Conservation (phyloP, 2,113 vertebrate species). For the Ibidorhyncha struthersii region DNA sequence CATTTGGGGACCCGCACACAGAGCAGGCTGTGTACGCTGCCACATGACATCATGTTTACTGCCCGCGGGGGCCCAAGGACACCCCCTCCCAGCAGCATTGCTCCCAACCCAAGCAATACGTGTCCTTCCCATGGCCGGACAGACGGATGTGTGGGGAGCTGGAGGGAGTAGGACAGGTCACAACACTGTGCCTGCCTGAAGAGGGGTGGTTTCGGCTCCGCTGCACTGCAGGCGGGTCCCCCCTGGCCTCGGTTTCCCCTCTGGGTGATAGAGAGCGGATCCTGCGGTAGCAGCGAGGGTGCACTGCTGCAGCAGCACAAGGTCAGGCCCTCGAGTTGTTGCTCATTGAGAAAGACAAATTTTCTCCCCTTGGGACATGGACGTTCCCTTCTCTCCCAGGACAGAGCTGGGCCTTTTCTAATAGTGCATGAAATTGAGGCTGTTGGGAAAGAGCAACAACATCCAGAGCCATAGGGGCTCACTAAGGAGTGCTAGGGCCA, state of each 20-base stretch:
- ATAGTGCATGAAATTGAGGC: neutral
- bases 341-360: neutral
- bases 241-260: neutral
- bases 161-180: neutral
- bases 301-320: neutral
- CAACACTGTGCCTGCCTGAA: neutral
- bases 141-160: rapidly evolving
- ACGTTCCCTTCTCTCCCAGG: neutral
- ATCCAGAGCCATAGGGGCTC: neutral
- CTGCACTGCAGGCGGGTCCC: neutral
- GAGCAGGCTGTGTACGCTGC: slow-evolving; percentile 24
- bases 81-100: neutral
- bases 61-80: slow-evolving; percentile 49
- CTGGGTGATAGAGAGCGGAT: neutral
- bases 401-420: neutral
- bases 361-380: neutral
- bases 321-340: neutral
- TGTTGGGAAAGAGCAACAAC: neutral
- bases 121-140: neutral
- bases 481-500: neutral
- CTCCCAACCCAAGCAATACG: neutral
- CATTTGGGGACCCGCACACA: slow-evolving; percentile 32
- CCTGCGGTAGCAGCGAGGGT: neutral
- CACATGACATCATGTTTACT: slow-evolving; percentile 57
- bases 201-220: neutral